phyloP scores from a whole-genome alignment of 2,113 vertebrate genomes.

The Haemorhous mexicanus region DNA sequence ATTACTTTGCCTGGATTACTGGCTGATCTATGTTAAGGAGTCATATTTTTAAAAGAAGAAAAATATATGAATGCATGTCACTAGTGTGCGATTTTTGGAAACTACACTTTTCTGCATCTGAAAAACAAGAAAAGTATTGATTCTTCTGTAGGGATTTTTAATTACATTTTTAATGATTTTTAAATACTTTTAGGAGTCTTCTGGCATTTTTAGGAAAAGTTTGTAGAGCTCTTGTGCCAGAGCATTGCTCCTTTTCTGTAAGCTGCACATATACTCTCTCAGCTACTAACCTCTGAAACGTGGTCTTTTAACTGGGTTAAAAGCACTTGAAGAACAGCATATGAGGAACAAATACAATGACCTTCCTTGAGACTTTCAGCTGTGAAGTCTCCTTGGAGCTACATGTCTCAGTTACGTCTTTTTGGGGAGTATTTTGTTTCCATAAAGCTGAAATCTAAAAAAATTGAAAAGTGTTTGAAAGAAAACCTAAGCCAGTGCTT shows the following conservation, averaged over 20 bases:
- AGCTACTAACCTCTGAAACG: neutral
- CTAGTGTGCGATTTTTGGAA: neutral
- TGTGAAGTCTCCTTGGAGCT: neutral
- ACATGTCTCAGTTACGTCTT: neutral
- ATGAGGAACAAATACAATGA: neutral
- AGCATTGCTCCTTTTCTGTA: neutral
- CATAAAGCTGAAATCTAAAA: neutral
- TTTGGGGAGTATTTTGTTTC: neutral
- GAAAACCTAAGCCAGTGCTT: neutral
- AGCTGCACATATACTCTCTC: neutral
- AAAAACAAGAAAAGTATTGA: neutral
- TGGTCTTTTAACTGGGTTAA: neutral
- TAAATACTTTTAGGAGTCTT: neutral
- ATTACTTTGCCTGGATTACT: neutral
- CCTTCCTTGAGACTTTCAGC: neutral
- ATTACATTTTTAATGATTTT: neutral
- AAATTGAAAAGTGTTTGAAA: neutral
- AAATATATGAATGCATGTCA: neutral
- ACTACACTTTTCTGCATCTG: neutral
- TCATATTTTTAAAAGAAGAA: neutral
- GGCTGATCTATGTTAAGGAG: neutral
- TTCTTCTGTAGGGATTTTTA: neutral
- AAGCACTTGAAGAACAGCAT: neutral
- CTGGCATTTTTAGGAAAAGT: neutral
- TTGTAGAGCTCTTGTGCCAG: neutral